phyloP scores from a whole-genome alignment of 2,797 vertebrate species.

The Tachyglossus aculeatus region DNA sequence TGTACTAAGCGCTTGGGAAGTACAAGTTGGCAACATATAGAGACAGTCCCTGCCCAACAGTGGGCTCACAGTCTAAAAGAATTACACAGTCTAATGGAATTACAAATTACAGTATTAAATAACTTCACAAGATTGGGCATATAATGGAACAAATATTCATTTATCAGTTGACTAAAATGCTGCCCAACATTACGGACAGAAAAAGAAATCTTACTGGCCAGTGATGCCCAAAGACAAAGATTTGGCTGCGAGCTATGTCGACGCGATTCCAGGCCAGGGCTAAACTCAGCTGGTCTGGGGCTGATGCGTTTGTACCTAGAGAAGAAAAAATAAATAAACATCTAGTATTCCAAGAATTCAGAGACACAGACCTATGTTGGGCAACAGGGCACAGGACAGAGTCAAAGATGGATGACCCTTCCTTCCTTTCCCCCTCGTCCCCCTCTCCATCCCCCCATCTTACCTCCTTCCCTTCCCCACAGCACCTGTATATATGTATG shows the following conservation, averaged over 20 bases:
- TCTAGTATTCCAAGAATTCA: no score
- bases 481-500: no score
- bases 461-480: no score
- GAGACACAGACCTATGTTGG: background rate
- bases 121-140: background rate
- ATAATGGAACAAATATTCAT: background rate
- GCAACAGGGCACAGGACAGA: background rate
- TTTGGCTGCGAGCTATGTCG: conserved; percentile 97
- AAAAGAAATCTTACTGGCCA: conserved; percentile 86
- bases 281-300: conserved; percentile 95
- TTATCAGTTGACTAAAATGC: background rate
- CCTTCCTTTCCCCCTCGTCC: background rate
- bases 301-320: conserved; percentile 93
- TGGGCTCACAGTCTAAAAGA: no score
- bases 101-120: background rate
- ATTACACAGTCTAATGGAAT: background rate
- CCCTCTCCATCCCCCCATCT: no score
- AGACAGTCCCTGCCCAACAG: no score
- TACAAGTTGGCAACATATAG: no score
- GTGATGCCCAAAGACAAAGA: conserved; percentile 96
- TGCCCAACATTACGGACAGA: background rate
- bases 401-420: background rate
- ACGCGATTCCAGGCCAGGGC: conserved; percentile 98
- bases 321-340: background rate
- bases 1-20: no score